These are phyloP conservation scores for Cheilinus undulatus DNA, from an alignment of 2,113 vertebrate species.

Conservation along the genomic window DNA sequence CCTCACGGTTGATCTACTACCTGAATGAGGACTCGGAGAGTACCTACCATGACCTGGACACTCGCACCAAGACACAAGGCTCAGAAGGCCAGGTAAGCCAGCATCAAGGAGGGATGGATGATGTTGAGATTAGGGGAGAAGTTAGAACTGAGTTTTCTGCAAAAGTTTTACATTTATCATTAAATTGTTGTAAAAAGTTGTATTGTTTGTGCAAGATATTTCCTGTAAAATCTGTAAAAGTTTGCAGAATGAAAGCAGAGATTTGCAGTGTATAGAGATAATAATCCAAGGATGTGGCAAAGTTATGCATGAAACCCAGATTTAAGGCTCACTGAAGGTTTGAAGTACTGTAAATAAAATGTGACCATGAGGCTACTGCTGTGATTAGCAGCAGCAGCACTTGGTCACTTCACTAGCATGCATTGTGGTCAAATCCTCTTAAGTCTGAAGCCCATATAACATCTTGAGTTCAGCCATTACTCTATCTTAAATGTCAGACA, in stretches of 20 bases:
- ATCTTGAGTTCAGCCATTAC: not conserved
- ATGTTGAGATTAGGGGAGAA: not conserved
- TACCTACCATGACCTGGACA: constrained; percentile 95
- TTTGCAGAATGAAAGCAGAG: too few relatives aligned
- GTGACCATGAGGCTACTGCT: not conserved
- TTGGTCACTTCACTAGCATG: not conserved
- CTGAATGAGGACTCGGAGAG: constrained; percentile 95
- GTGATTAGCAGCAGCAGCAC: constrained; percentile 1
- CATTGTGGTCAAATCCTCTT: constrained; percentile 5
- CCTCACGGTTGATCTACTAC: constrained; percentile 96
- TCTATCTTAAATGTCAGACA: not conserved
- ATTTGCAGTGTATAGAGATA: not conserved
- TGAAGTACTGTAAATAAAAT: not conserved
- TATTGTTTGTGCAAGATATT: too few relatives aligned
- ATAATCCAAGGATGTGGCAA: not conserved
- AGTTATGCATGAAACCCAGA: not conserved
- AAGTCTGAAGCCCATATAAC: not conserved
- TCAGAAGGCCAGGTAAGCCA: constrained; percentile 88
- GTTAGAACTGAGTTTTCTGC: not conserved
- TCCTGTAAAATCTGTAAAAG: too few relatives aligned
- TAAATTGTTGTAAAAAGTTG: not conserved
- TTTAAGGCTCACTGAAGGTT: too few relatives aligned
- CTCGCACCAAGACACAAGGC: constrained; percentile 89
- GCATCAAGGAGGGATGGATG: not conserved
- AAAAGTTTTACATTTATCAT: not conserved